Base-by-base conservation (phyloP, 2,888 invertebrate species). In the Pachliopta kotzebuea region DNA sequence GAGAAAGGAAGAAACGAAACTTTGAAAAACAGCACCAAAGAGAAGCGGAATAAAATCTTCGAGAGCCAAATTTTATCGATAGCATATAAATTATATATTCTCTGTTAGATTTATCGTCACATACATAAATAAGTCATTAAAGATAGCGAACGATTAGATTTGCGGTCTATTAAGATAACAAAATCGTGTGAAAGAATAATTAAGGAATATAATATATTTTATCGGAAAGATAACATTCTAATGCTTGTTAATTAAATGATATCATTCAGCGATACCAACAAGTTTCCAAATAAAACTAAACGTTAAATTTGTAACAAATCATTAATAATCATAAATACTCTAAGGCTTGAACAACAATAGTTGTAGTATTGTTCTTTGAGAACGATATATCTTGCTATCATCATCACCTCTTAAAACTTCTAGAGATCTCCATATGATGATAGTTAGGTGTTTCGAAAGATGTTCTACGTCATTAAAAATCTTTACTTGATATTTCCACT, bases 131-230 rank as follows among this genome's bases (percentile, higher is more conserved):
- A n/a, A 45, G 37, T n/a, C n/a, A n/a, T 45, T 45, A 45, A 45
- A 6, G n/a, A 45, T 37, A 37, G 14, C 14, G 14, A 37, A 37
- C 37, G 9, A 14, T 17, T 11, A 45, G 18, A n/a, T 45, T 45
- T 18, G 45, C 45, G n/a, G 45, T 45, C 7, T 45, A 45, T 45
- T 45, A 6, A n/a, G 45, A 45, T 45, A 45, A 45, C 45, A 45
- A 45, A 45, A 18, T 45, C 4, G 45, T 3, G n/a, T n/a, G 45
- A 45, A n/a, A n/a, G 11, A n/a, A 11, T 45, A 18, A 4, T 45
- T 45, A 45, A 6, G 45, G 45, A 45, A 45, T 45, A 45, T 45
- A 45, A 45, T 45, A 45, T 45, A 45, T 45, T 45, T 45, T n/a
- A 45, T 45, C 45, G n/a, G 4, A 45, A 45, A n/a, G 45, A n/a